Conservation (phyloP, 2,113 vertebrate genomes). For the Uropsilus gracilis region DNA sequence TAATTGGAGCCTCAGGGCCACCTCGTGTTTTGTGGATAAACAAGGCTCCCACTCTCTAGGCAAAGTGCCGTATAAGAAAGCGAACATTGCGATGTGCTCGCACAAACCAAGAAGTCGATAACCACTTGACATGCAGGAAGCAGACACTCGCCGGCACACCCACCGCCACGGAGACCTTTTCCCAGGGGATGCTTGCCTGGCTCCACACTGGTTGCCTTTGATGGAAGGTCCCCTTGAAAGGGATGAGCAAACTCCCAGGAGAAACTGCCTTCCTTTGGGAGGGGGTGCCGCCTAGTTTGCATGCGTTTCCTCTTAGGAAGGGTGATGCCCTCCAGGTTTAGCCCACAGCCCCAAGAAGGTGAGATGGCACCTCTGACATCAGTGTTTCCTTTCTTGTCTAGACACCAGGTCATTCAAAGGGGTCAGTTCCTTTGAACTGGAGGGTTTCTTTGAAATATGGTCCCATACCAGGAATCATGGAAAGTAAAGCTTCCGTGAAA, state of each 20-base stretch:
- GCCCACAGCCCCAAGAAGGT: neutral
- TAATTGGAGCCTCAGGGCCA: constrained; percentile 62
- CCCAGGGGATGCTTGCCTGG: neutral
- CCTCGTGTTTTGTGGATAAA: neutral
- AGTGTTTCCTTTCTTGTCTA: neutral
- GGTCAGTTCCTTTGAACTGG: neutral
- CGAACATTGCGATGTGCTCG: neutral
- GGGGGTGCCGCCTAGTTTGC: neutral
- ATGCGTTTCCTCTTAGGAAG: neutral
- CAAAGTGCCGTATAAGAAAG: neutral
- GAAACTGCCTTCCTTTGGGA: neutral
- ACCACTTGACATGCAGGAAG: neutral
- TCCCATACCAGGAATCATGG: neutral
- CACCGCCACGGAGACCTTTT: neutral
- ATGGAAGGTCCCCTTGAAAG: neutral
- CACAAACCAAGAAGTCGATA: neutral
- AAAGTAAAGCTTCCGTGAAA: neutral
- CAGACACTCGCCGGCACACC: neutral
- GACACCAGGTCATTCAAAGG: neutral
- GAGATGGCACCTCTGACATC: neutral
- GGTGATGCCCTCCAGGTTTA: too few species aligned
- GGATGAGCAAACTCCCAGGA: neutral
- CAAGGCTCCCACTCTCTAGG: neutral
- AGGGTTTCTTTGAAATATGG: neutral
- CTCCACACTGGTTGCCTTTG: neutral